Evolutionary conservation across 1,140 invertebrate genomes (phyloP).

Genomic region (Thaumatotibia leucotreta): DNA sequence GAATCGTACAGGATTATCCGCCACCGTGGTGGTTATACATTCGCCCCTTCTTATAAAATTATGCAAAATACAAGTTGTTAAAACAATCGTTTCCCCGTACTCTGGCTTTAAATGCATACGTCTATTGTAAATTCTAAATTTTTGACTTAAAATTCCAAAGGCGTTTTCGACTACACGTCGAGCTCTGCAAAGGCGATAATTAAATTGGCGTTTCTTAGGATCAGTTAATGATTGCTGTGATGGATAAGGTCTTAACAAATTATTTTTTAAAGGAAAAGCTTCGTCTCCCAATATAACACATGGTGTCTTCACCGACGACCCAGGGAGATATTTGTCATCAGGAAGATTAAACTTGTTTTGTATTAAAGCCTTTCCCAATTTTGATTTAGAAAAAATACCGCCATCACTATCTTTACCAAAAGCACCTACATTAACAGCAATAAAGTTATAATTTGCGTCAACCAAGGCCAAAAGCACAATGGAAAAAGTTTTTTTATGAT

Average conservation of each 20-base stretch:
- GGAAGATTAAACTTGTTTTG: slow-evolving; percentile 22
- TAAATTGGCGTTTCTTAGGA: neutral
- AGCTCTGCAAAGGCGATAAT: neutral
- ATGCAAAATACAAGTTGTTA: neutral
- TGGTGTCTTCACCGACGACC: neutral
- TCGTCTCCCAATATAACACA: neutral
- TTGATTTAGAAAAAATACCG: neutral
- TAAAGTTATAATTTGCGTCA: slow-evolving; percentile 27
- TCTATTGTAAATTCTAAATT: neutral
- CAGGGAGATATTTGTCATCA: neutral
- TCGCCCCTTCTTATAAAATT: slow-evolving; percentile 2
- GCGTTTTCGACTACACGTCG: slow-evolving; percentile 19
- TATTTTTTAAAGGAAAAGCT: neutral
- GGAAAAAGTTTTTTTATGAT: slow-evolving; percentile 24
- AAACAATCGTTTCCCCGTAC: neutral
- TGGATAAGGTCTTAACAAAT: neutral
- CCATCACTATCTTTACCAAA: slow-evolving; percentile 31
- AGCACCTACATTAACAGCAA: slow-evolving; percentile 40
- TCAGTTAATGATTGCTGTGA: neutral
- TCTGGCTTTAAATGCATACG: neutral
- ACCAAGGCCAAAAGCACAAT: slow-evolving; percentile 24
- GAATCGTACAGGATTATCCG: slow-evolving; percentile 15
- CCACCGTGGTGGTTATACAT: neutral
- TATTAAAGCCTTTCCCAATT: slow-evolving; percentile 25
- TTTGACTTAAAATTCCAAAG: neutral